A percentile compares a stretch with the other conserved stretches of the same genome.
These are phyloP conservation scores for Dryocosmus kuriphilus DNA, from an alignment of 2,888 invertebrate species.

Conservation along the genomic window DNA sequence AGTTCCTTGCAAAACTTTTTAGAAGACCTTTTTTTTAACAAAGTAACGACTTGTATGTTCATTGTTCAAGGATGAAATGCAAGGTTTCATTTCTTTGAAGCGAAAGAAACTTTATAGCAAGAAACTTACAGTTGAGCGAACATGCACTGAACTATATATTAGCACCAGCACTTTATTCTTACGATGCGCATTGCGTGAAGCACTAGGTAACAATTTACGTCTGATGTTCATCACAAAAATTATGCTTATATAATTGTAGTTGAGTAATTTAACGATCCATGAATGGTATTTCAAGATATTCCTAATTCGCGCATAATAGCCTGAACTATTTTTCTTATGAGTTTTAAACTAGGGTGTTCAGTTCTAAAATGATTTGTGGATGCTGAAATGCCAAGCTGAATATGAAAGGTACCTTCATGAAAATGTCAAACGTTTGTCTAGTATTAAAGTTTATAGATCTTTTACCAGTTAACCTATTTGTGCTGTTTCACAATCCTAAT, in stretches of 20 bases:
- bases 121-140: conserved; percentile 19
- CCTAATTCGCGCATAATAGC: not conserved
- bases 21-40: not conserved
- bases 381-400: not conserved
- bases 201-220: conserved; percentile 9
- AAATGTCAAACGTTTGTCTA: not conserved
- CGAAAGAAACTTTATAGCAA: conserved; percentile 8
- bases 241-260: conserved; percentile 10
- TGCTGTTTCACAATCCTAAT: not conserved
- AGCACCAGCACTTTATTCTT: conserved; percentile 13
- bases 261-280: conserved; percentile 12
- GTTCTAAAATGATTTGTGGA: not conserved
- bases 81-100: conserved; percentile 36
- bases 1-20: not conserved
- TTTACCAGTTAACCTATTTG: not conserved
- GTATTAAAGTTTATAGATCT: not conserved
- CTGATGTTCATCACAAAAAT: not conserved
- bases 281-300: not conserved
- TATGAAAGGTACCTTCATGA: not conserved
- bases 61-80: conserved; percentile 18
- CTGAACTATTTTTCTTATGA: not conserved
- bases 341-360: not conserved
- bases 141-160: not conserved
- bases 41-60: conserved; percentile 16
- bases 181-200: conserved; percentile 23